Base-by-base conservation (phyloP, 1,140 invertebrate species). In the Drosophila bipectinata region DNA sequence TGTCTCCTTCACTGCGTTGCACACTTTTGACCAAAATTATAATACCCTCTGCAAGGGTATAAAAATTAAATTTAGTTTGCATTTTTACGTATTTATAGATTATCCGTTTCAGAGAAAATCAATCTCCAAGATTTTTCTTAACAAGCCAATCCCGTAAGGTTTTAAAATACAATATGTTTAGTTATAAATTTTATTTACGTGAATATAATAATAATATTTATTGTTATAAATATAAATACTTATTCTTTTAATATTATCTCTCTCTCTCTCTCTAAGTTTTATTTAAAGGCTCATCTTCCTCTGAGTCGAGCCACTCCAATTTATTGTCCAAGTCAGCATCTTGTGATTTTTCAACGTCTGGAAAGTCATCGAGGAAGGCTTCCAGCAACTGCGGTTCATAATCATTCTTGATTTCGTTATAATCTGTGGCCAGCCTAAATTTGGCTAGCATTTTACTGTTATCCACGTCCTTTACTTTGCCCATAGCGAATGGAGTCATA, bases 401-500 rank as follows among this genome's bases (percentile, higher is more conserved):
- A 2, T 85, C 75, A 0, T 34, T 6, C 6, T 77, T 52, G 41
- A 79, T 55, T 32, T 77, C 75, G 26, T 51, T 68, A 9, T 71
- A 14, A 0, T 59, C 64, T 0, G 21, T 2, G 41, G 26, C 49
- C 12, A 79, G 4, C 1, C 34, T 60, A 8, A 83, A 69, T 14
- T 79, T 76, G 49, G 83, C 75, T 37, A 87, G 14, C 4, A 54
- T 53, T 28, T 69, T 57, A 32, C 62, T 79, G 41, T 87, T 88
- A 34, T 83, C 79, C 34, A 53, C 51, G 30, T 83, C 55, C 32
- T 66, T 9, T 9, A 21, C 37, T 28, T 71, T 69, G 4, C 93
- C 93, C 37, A 88, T 66, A 0, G 94, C 94, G 73, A 92, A 95
- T 0, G 95, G 94, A 1, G 93, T 21, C n/a, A 93, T 80, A 3